Evolutionary conservation across 2,113 vertebrate genomes (phyloP).

Genomic region (Ceuthmochares aereus): DNA sequence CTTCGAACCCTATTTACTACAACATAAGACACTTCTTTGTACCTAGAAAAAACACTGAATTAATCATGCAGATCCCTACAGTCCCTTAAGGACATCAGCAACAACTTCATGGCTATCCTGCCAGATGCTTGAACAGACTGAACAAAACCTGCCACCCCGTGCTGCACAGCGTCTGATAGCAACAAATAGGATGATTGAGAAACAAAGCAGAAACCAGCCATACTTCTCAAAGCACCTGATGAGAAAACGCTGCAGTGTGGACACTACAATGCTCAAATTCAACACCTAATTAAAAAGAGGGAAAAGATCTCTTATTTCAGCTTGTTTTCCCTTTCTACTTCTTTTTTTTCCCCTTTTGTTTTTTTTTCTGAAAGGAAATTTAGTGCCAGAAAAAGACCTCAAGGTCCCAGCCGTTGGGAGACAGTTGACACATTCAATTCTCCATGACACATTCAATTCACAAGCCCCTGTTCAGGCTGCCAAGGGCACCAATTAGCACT

Average conservation of each 20-base stretch:
- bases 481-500: constrained; percentile 64
- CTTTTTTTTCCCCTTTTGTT: too few relatives aligned
- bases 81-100: constrained; percentile 45
- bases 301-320: constrained; percentile 38
- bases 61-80: constrained; percentile 41
- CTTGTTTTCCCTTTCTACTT: neutral
- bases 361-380: neutral
- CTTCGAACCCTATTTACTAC: constrained; percentile 29
- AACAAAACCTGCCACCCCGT: constrained; percentile 31
- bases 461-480: constrained; percentile 35
- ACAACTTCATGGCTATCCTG: constrained; percentile 42
- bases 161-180: neutral
- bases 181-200: constrained; percentile 6
- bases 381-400: constrained; percentile 50
- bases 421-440: constrained; percentile 65
- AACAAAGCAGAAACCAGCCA: neutral
- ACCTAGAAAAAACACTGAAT: constrained; percentile 47
- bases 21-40: neutral
- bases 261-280: neutral
- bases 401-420: constrained; percentile 28
- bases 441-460: constrained; percentile 60
- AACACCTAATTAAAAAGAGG: constrained; percentile 30
- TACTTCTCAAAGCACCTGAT: neutral
- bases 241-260: neutral
- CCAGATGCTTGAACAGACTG: constrained; percentile 53